phyloP scores from a whole-genome alignment of 2,888 invertebrate species.

The Torymus tubicola region DNA sequence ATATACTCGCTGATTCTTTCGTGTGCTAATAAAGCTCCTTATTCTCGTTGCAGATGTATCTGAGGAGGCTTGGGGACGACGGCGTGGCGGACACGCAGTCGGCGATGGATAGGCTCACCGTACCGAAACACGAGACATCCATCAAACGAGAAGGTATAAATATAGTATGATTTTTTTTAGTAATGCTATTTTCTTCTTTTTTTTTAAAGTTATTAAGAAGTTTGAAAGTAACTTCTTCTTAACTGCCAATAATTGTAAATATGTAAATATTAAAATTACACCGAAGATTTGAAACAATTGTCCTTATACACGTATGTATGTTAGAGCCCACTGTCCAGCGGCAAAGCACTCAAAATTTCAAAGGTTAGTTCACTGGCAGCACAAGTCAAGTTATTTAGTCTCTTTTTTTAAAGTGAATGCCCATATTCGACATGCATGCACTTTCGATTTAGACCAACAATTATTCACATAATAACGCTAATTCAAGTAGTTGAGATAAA shows the following conservation, averaged over 20 bases:
- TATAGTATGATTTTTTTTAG: background rate
- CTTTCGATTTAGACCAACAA: background rate
- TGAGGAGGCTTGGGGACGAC: slow-evolving; percentile 83
- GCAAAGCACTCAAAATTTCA: slow-evolving; percentile 69
- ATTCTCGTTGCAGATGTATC: slow-evolving; percentile 79
- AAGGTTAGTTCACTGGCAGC: slow-evolving; percentile 66
- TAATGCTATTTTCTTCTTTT: background rate
- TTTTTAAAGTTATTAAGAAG: background rate
- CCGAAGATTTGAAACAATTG: slow-evolving; percentile 54
- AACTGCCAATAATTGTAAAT: slow-evolving; percentile 22
- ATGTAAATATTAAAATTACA: slow-evolving; percentile 37
- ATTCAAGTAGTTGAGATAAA: no score
- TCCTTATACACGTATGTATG: slow-evolving; percentile 67
- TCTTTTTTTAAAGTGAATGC: slow-evolving; percentile 18
- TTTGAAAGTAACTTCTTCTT: background rate
- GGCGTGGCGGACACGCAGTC: slow-evolving; percentile 73
- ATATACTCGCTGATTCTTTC: background rate
- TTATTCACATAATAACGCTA: no score
- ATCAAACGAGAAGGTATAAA: slow-evolving; percentile 74
- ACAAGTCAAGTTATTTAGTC: slow-evolving; percentile 8
- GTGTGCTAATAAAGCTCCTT: background rate
- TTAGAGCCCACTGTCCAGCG: slow-evolving; percentile 71
- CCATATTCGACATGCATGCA: slow-evolving; percentile 21
- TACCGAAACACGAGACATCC: slow-evolving; percentile 72
- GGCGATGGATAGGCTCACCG: slow-evolving; percentile 72